These are phyloP conservation scores for Boulengeromyrus knoepffleri DNA, from an alignment of 2,113 vertebrate genomes.

Conservation along the genomic window DNA sequence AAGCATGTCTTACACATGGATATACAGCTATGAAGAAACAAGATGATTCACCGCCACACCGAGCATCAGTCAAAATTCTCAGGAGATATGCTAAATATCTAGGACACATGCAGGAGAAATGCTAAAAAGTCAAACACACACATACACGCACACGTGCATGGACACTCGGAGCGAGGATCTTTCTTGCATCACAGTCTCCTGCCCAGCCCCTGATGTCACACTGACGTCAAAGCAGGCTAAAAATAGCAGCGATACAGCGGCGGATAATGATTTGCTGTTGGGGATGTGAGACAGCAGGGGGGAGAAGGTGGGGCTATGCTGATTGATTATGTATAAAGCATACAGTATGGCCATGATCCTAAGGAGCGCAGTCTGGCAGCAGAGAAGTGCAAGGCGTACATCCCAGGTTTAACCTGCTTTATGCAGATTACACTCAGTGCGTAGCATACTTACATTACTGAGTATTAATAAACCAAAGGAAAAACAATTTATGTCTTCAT, in stretches of 20 bases:
- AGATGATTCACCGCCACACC: background rate
- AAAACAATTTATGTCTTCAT: background rate
- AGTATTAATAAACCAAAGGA: background rate
- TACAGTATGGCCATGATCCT: background rate
- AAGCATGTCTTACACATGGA: background rate
- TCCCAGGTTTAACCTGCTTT: background rate
- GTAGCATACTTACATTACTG: background rate
- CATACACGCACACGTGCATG: background rate
- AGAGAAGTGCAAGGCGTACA: background rate
- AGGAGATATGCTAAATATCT: background rate
- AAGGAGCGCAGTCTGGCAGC: background rate
- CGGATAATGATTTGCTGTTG: conserved; percentile 20
- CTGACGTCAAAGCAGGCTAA: conserved; percentile 23
- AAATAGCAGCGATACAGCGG: conserved; percentile 23
- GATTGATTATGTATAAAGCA: conserved; percentile 8
- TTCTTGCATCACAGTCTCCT: conserved; percentile 19
- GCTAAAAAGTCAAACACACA: background rate
- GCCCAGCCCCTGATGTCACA: conserved; percentile 18
- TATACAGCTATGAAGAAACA: background rate
- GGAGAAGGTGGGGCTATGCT: background rate
- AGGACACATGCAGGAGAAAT: background rate
- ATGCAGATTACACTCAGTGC: background rate
- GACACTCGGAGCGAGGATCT: background rate
- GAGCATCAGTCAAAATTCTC: background rate
- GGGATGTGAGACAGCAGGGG: background rate